Evolutionary conservation across 1,140 invertebrate genomes (phyloP).

Genomic region (Hesperophylax magnus): DNA sequence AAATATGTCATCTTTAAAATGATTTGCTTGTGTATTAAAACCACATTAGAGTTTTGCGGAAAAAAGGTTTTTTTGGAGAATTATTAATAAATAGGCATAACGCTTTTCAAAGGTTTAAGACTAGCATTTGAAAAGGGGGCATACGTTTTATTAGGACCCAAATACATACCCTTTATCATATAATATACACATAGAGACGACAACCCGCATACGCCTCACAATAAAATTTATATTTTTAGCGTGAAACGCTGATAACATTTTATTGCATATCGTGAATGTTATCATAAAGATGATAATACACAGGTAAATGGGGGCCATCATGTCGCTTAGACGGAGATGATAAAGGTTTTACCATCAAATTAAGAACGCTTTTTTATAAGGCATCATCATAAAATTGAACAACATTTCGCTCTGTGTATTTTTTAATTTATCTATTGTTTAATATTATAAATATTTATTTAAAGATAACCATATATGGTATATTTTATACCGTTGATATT

Average conservation of each 20-base stretch:
- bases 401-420: too few species aligned
- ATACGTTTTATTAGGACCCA: constrained; percentile 36
- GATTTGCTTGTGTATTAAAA: neutral
- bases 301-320: too few species aligned
- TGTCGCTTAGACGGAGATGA: too few species aligned
- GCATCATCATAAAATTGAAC: too few species aligned
- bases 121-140: constrained; percentile 23
- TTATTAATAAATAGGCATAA: neutral
- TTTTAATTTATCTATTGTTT: too few species aligned
- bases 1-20: too few species aligned
- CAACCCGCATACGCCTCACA: constrained; percentile 3
- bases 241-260: neutral
- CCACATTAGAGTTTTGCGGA: neutral
- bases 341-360: too few species aligned
- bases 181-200: neutral
- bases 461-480: too few species aligned
- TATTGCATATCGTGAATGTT: neutral
- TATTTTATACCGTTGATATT: too few species aligned
- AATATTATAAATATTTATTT: too few species aligned
- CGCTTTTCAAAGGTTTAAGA: constrained; percentile 17
- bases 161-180: constrained; percentile 9
- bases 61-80: neutral
- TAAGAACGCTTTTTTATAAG: too few species aligned
- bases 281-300: too few species aligned
- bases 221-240: neutral